These are phyloP conservation scores for Zaprionus bogoriensis DNA, from an alignment of 2,888 invertebrate genomes.

Conservation along the genomic window DNA sequence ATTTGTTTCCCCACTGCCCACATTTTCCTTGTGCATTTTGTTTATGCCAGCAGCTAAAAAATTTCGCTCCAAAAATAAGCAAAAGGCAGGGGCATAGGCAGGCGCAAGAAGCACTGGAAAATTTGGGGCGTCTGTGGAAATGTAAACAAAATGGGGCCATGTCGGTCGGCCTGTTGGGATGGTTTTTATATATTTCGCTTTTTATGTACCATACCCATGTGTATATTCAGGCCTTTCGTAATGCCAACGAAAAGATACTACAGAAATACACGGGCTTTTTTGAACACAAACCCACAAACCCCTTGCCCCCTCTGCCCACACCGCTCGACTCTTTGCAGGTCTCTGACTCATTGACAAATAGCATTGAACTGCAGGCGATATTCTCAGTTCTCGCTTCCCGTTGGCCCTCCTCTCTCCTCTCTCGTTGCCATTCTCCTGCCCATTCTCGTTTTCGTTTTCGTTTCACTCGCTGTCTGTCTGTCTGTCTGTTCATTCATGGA, in stretches of 20 bases:
- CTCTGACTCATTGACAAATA: constrained; percentile 73
- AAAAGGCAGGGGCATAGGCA: constrained; percentile 1
- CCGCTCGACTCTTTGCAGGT: too few species aligned
- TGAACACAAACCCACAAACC: background rate
- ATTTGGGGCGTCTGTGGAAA: constrained; percentile 60
- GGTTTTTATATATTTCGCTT: constrained; percentile 20
- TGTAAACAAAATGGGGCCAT: constrained; percentile 64
- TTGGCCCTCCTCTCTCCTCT: too few species aligned
- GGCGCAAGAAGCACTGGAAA: constrained; percentile 42
- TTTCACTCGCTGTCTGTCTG: constrained; percentile 20
- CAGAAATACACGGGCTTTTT: constrained; percentile 1
- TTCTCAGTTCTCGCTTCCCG: too few species aligned
- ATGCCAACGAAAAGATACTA: constrained; percentile 40
- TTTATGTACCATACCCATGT: constrained; percentile 3
- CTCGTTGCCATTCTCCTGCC: too few species aligned
- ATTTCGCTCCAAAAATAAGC: constrained; percentile 53
- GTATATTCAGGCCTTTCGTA: constrained; percentile 19
- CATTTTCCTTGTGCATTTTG: constrained; percentile 38
- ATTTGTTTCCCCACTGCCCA: constrained; percentile 7
- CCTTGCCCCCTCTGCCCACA: constrained; percentile 6
- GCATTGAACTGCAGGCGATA: constrained; percentile 70
- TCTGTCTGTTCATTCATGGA: constrained; percentile 56
- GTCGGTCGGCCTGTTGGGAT: constrained; percentile 32
- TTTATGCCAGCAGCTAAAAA: constrained; percentile 47
- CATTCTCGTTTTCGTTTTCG: constrained; percentile 9